Evolutionary conservation across 2,113 vertebrate genomes (phyloP).

Genomic region (Climacteris rufus): DNA sequence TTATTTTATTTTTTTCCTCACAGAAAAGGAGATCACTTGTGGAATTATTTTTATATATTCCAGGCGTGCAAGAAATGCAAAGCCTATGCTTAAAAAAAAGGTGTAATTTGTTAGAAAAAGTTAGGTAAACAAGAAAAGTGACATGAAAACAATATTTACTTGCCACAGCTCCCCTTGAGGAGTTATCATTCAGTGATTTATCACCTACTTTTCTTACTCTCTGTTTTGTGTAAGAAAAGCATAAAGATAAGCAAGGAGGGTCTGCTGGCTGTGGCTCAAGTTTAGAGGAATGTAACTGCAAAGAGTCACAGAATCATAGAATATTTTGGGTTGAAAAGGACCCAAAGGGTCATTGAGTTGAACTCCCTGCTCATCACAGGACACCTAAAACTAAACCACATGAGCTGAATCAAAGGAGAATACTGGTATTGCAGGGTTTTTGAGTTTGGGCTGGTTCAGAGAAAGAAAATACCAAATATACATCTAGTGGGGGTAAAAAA

Average conservation of each 20-base stretch:
- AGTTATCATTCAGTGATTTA: not conserved
- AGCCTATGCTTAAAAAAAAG: not conserved
- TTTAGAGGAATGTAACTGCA: not conserved
- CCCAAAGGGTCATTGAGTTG: not conserved
- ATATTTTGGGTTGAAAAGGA: not conserved
- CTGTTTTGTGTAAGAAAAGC: not conserved
- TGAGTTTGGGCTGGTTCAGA: not conserved
- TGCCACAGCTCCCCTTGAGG: not conserved
- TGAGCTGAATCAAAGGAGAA: not conserved
- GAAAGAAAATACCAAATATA: not conserved
- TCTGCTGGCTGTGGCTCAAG: not conserved
- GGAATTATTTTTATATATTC: not conserved
- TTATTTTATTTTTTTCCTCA: not conserved
- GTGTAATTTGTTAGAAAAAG: not conserved
- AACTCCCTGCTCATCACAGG: not conserved
- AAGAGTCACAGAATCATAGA: not conserved
- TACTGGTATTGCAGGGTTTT: rapidly evolving
- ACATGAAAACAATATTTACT: not conserved
- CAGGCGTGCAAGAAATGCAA: not conserved
- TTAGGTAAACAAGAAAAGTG: not conserved
- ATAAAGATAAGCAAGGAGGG: not conserved
- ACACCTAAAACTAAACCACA: not conserved
- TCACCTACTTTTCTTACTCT: not conserved
- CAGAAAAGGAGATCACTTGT: not conserved
- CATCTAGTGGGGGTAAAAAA: rapidly evolving